Evolutionary conservation across 2,797 vertebrate genomes (phyloP), one percentile per base, ranked within the genome.

Genomic region (Alcedo quadribrachys): DNA sequence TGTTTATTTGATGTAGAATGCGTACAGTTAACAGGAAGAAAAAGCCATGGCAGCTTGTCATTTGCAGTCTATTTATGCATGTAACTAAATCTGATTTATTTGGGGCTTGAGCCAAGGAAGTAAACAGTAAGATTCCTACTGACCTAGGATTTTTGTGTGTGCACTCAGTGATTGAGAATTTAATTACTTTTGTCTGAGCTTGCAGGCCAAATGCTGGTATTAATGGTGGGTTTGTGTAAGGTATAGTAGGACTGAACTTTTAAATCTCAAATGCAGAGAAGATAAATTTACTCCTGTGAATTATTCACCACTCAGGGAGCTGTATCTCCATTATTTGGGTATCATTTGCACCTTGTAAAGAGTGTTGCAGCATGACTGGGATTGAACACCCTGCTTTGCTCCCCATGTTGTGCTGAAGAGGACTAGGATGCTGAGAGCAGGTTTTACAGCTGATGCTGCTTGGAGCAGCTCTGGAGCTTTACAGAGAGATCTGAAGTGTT

Each of bases 41-140:
- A 85, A 93, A 95, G 40, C 68, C 43, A 40, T 90, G 88, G 94
- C 90, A 94, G 88, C 90, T 87, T 96, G 96, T 96, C 95, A 94
- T 90, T 89, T 93, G 79, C 69, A 93, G 76, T 90, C 86, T 95
- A 73, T 78, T 94, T 96, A 92, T 87, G 92, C 93, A 94, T 87
- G 88, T 96, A 95, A 94, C 93, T 96, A 93, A 78, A 92, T 83
- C 79, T 94, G 90, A 95, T 95, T 92, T 94, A 94, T 95, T 85
- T 87, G 89, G 92, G 92, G 62, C 92, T 96, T 61, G 73, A 93
- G 86, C 95, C 90, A 93, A 93, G 84, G 90, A 96, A 89, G 60
- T 87, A 94, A 95, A 87, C 76, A 6, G 4, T 93, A 89, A 93
- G 76, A 80, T 92, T 93, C 65, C 54, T 66, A 77, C 32, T 71